Conservation (phyloP, 1,140 invertebrate species). For the Augochlora pura region DNA sequence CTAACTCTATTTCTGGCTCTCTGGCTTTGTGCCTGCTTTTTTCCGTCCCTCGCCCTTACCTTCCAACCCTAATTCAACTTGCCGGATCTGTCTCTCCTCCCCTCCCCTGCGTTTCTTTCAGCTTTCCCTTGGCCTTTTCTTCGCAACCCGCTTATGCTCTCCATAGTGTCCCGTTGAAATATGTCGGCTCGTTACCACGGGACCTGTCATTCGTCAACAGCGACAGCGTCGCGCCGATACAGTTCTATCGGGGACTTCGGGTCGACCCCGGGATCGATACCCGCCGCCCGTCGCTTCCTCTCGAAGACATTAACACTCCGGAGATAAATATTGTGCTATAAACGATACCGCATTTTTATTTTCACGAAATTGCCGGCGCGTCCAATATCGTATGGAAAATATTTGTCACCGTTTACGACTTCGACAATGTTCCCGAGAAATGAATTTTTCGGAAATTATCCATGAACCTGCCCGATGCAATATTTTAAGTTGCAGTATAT, state of each 20-base stretch:
- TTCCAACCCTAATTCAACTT: slow-evolving; percentile 43
- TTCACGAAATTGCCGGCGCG: no score
- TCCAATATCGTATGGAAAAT: no score
- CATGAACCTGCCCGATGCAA: no score
- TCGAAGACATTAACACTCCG: not conserved
- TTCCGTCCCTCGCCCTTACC: not conserved
- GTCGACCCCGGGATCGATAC: not conserved
- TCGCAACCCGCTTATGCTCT: not conserved
- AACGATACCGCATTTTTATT: no score
- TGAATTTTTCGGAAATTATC: no score
- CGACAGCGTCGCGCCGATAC: not conserved
- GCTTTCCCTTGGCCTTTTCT: slow-evolving; percentile 1
- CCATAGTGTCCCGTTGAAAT: slow-evolving; percentile 12
- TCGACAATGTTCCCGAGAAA: no score
- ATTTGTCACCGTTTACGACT: no score
- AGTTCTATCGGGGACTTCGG: not conserved
- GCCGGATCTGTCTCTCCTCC: slow-evolving; percentile 23
- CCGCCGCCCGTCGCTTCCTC: not conserved
- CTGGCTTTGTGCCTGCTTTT: slow-evolving; percentile 38
- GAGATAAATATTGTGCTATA: no score
- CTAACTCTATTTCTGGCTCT: slow-evolving; percentile 39
- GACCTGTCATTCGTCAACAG: slow-evolving; percentile 18
- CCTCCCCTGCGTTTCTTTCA: slow-evolving; percentile 6
- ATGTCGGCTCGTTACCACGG: slow-evolving; percentile 3
- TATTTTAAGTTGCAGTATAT: no score